phyloP scores from a whole-genome alignment of 2,113 vertebrate species.

The Epinephelus fuscoguttatus region DNA sequence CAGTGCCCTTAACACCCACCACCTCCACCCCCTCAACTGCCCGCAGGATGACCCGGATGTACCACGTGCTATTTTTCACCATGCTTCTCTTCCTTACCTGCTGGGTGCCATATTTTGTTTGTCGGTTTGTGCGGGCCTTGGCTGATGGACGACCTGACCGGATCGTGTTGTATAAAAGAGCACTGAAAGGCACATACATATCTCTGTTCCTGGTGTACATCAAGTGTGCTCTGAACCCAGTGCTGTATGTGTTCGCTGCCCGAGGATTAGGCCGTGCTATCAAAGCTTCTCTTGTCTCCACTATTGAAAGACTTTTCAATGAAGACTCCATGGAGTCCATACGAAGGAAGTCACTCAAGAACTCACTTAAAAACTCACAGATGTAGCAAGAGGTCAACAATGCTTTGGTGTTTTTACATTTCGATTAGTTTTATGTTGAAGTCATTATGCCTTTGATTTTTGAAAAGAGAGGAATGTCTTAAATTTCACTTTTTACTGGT shows the following conservation, averaged over 20 bases:
- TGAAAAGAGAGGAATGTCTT: not conserved
- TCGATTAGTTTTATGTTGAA: not conserved
- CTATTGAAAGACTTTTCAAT: constrained; percentile 82
- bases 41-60: constrained; percentile 78
- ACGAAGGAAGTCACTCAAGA: constrained; percentile 79
- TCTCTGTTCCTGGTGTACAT: constrained; percentile 84
- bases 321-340: constrained; percentile 81
- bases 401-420: not conserved
- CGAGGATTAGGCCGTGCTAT: constrained; percentile 79
- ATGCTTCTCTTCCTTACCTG: constrained; percentile 86
- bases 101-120: constrained; percentile 87
- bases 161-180: rapidly evolving
- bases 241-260: constrained; percentile 86
- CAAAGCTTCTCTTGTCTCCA: constrained; percentile 79
- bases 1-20: constrained; percentile 35
- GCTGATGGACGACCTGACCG: rapidly evolving
- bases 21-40: constrained; percentile 36
- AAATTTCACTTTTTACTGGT: not conserved
- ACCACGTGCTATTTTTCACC: constrained; percentile 83
- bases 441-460: not conserved
- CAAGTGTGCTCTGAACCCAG: constrained; percentile 84
- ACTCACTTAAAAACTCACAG: constrained; percentile 79
- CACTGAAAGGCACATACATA: not conserved
- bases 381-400: constrained; percentile 49
- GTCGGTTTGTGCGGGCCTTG: constrained; percentile 78